phyloP scores from a whole-genome alignment of 2,113 vertebrate genomes.

The Dryoscopus gambensis region DNA sequence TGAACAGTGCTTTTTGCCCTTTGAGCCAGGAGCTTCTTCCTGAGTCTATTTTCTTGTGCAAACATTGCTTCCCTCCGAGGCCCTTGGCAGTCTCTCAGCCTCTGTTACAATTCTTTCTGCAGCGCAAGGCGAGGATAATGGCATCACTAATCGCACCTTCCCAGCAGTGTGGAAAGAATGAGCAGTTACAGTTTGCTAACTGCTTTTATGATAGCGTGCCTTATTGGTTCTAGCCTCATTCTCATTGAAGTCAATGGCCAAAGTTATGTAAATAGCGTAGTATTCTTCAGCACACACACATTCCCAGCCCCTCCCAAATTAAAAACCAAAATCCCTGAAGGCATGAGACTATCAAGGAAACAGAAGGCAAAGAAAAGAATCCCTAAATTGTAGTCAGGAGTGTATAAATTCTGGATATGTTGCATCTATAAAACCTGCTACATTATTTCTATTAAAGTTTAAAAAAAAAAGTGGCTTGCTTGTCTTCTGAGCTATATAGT shows the following conservation, averaged over 20 bases:
- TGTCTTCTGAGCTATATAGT: background rate
- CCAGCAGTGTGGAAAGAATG: background rate
- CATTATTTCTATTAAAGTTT: background rate
- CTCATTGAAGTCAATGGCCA: background rate
- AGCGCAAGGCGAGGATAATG: background rate
- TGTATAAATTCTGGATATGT: background rate
- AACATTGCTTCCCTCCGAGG: background rate
- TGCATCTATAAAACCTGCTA: background rate
- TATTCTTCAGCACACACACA: background rate
- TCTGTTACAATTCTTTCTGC: background rate
- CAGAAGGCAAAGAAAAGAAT: background rate
- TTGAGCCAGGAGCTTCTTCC: background rate
- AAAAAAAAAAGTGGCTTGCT: background rate
- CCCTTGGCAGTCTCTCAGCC: background rate
- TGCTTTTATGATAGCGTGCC: background rate
- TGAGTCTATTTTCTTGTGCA: constrained; percentile 23
- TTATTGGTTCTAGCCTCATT: background rate
- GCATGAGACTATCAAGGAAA: background rate
- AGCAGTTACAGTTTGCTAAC: background rate
- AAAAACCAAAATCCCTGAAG: background rate
- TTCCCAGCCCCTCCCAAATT: background rate
- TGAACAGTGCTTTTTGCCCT: background rate
- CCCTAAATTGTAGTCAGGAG: background rate
- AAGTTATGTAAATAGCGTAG: background rate
- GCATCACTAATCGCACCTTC: background rate